Conservation (phyloP, 2,797 vertebrate species). For the Acanthurus lineatus region DNA sequence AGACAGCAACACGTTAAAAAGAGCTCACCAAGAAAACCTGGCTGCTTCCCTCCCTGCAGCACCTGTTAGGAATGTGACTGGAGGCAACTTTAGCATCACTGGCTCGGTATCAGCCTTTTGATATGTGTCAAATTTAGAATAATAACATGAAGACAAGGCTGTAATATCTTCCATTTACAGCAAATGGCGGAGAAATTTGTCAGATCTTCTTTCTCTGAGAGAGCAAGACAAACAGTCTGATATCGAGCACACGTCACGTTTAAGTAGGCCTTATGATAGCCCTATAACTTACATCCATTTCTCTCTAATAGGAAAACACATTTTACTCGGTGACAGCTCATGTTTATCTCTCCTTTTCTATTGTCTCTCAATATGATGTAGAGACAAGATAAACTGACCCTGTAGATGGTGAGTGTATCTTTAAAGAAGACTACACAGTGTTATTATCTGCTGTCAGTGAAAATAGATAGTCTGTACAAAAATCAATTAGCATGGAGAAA, state of each 20-base stretch:
- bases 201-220: slow-evolving; percentile 25
- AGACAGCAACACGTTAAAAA: slow-evolving; percentile 69
- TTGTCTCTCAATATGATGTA: slow-evolving; percentile 48
- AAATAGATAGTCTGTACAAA: slow-evolving; percentile 36
- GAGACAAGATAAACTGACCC: slow-evolving; percentile 57
- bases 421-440: slow-evolving; percentile 22
- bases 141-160: slow-evolving; percentile 30
- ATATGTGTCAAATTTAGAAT: slow-evolving; percentile 43
- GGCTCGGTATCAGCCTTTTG: slow-evolving; percentile 21
- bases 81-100: slow-evolving; percentile 16
- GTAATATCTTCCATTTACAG: slow-evolving; percentile 39
- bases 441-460: slow-evolving; percentile 40
- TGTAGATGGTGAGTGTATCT: slow-evolving; percentile 29
- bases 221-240: slow-evolving; percentile 47
- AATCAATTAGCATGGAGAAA: slow-evolving; percentile 36
- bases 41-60: slow-evolving; percentile 14
- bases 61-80: slow-evolving; percentile 9
- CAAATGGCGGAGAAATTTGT: slow-evolving; percentile 43
- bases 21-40: background rate
- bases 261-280: slow-evolving; percentile 35
- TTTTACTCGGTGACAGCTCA: slow-evolving; percentile 60
- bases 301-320: slow-evolving; percentile 45
- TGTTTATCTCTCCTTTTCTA: slow-evolving; percentile 57
- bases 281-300: slow-evolving; percentile 57
- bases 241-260: slow-evolving; percentile 53